These are phyloP conservation scores for Pocillopora damicornis DNA, from an alignment of 64 coral and sea anemone species.

Conservation along the genomic window DNA sequence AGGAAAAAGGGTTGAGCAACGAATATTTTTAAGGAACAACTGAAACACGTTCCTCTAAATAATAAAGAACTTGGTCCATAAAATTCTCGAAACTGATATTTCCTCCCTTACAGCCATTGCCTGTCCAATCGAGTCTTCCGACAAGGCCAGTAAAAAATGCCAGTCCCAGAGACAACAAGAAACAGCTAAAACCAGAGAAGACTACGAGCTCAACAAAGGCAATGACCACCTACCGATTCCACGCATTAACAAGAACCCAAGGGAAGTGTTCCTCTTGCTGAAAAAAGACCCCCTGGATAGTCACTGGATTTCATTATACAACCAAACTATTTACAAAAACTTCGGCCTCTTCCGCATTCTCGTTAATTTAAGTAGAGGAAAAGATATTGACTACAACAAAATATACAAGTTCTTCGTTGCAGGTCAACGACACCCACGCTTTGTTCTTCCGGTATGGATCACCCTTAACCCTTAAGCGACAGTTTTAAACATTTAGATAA, in stretches of 20 bases:
- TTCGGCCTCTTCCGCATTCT: neutral
- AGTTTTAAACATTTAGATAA: neutral
- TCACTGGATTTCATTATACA: slow-evolving; percentile 49
- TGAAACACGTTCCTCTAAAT: too few species aligned
- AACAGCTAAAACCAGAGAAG: neutral
- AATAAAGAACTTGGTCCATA: too few species aligned
- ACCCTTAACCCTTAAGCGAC: neutral
- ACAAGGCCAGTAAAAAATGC: slow-evolving; percentile 9
- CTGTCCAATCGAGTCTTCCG: neutral
- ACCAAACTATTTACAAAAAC: slow-evolving; percentile 40
- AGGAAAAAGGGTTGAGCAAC: too few species aligned
- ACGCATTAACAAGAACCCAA: neutral
- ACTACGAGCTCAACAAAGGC: neutral
- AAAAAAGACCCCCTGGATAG: slow-evolving; percentile 10
- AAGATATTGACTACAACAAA: slow-evolving; percentile 6
- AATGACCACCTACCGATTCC: neutral
- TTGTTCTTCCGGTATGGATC: neutral
- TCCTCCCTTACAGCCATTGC: neutral
- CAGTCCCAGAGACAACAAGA: neutral
- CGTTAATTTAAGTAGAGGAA: neutral
- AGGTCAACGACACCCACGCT: neutral
- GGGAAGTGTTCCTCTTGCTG: neutral
- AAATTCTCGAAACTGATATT: too few species aligned
- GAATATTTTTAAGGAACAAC: too few species aligned
- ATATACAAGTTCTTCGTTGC: slow-evolving; percentile 34